Base-by-base conservation (phyloP, 2,888 invertebrate species). In the Mesodorylaimus sp. region DNA sequence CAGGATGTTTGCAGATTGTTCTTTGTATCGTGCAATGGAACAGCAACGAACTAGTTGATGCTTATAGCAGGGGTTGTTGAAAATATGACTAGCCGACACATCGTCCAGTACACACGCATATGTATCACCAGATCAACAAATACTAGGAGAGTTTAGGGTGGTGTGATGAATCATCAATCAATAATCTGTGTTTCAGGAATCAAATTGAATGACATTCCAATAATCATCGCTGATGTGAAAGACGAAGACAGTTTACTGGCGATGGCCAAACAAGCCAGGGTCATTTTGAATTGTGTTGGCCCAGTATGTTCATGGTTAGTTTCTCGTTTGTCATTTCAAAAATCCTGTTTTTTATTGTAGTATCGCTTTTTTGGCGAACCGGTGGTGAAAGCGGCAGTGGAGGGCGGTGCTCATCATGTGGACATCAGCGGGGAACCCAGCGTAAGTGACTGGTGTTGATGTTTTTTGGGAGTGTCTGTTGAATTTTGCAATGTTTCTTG, bases 391-490 rank as follows among this genome's bases (percentile, higher is more conserved):
- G 88, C 91, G 0, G 91, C 87, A 56, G 75, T 88, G 24, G 79
- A 79, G 50, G 75, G 77, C 44, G 77, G 78, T 50, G 77, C 89
- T 0, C 80, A 85, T 70, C 83, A 91, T 63, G 78, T 97, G 7
- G 95, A 95, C 68, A 80, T 95, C 36, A 83, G 80, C 61, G 93
- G 89, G 3, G 93, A 95, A 66, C 83, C 89, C 0, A 77, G 80
- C 73, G 80, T 80, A 61, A 60, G 56, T 47, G 5, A 25, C 38
- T 5, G 16, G 27, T n/a, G 25, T 47, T 53, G 23, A 13, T 39
- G 7, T 13, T n/a, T n/a, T n/a, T n/a, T n/a, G n/a, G n/a, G n/a
- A n/a, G n/a, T n/a, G n/a, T n/a, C n/a, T n/a, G n/a, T n/a, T n/a
- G n/a, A n/a, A n/a, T n/a, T n/a, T n/a, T n/a, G n/a, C n/a, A n/a